These are phyloP conservation scores for Blastobasis adustella DNA, from an alignment of 2,888 invertebrate species.

Conservation along the genomic window DNA sequence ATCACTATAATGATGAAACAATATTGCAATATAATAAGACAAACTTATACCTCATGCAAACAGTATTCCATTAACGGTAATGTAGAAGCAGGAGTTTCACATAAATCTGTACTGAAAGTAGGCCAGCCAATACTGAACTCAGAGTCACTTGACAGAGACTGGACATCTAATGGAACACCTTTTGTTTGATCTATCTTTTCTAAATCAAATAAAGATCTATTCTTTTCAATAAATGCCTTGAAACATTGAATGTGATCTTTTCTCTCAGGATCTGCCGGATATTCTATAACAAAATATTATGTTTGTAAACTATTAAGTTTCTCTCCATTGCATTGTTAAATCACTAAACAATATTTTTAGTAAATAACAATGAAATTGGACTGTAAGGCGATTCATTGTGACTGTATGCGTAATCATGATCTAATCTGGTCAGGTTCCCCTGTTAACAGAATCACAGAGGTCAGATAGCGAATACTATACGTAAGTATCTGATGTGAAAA, in stretches of 20 bases:
- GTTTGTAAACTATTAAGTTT: no score
- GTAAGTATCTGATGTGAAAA: no score
- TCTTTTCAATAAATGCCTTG: conserved; percentile 45
- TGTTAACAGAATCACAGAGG: no score
- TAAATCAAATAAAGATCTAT: conserved; percentile 62
- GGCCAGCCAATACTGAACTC: conserved; percentile 77
- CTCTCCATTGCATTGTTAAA: no score
- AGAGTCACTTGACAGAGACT: conserved; percentile 68
- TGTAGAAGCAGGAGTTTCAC: conserved; percentile 78
- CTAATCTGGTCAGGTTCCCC: no score
- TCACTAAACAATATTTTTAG: no score
- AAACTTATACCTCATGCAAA: conserved; percentile 79
- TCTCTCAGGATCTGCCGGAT: conserved; percentile 39
- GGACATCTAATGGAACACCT: conserved; percentile 75
- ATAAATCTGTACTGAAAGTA: conserved; percentile 78
- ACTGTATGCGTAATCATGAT: no score
- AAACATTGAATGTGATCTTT: conserved; percentile 35
- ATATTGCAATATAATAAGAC: no score
- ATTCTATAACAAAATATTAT: conserved; percentile 22
- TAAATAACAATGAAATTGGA: no score
- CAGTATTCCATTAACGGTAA: conserved; percentile 84
- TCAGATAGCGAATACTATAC: no score
- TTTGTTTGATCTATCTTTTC: conserved; percentile 75
- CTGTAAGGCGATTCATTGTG: no score
- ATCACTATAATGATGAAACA: no score